phyloP scores from a whole-genome alignment of 2,888 invertebrate genomes.

The Myopa tessellatipennis region DNA sequence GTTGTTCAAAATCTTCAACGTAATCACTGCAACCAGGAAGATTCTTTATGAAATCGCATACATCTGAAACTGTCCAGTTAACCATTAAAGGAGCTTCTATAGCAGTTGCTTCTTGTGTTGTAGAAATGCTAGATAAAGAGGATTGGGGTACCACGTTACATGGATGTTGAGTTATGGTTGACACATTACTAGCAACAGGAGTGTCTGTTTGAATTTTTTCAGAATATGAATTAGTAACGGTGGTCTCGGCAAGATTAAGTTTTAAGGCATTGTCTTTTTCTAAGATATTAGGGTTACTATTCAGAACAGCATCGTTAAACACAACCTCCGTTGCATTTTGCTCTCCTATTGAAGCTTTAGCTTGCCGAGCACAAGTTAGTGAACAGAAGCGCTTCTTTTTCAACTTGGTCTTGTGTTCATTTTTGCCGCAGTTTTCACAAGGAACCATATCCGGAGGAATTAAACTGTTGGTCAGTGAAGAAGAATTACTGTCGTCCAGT shows the following conservation, averaged over 20 bases:
- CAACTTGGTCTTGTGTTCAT: constrained; percentile 74
- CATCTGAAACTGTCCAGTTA: constrained; percentile 80
- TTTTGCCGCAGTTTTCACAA: constrained; percentile 81
- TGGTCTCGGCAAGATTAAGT: not conserved
- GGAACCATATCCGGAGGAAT: constrained; percentile 61
- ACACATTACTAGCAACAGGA: constrained; percentile 37
- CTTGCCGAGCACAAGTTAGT: constrained; percentile 73
- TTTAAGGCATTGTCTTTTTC: not conserved
- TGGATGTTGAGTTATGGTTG: constrained; percentile 31
- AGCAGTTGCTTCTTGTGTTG: constrained; percentile 22
- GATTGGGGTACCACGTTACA: not conserved
- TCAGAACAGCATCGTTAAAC: constrained; percentile 28
- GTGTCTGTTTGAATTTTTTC: constrained; percentile 56
- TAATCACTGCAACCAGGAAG: constrained; percentile 92
- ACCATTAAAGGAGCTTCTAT: constrained; percentile 62
- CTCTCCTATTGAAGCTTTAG: constrained; percentile 66
- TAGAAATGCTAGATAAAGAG: constrained; percentile 16
- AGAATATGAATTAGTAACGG: constrained; percentile 19
- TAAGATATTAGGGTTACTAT: not conserved
- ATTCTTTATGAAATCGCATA: constrained; percentile 88
- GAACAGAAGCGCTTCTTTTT: constrained; percentile 85
- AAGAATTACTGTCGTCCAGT: constrained; percentile 53
- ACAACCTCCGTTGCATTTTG: constrained; percentile 39
- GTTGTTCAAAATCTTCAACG: constrained; percentile 93
- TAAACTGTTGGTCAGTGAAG: constrained; percentile 40